phyloP scores from a whole-genome alignment of 2,888 invertebrate genomes.

The Spodoptera littoralis region DNA sequence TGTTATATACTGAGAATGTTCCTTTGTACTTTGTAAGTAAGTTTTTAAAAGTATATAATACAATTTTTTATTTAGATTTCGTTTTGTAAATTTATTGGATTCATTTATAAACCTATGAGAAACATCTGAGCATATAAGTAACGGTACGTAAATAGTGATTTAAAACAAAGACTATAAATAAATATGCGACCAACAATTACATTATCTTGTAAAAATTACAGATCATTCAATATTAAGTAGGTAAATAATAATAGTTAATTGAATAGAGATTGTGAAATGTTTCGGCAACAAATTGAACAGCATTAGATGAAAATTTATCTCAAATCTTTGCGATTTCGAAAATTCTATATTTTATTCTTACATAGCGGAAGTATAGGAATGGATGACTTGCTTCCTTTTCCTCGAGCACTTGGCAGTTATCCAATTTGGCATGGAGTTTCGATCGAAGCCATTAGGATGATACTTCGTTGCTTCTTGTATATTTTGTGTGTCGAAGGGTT shows the following conservation, averaged over 20 bases:
- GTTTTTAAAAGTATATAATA: too few species aligned
- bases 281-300: conserved; percentile 7
- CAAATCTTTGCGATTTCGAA: conserved; percentile 41
- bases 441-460: conserved; percentile 44
- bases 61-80: too few species aligned
- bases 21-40: conserved; percentile 10
- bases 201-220: too few species aligned
- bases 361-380: conserved; percentile 57
- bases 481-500: conserved; percentile 22
- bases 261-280: too few species aligned
- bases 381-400: conserved; percentile 55
- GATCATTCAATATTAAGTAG: too few species aligned
- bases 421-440: conserved; percentile 73
- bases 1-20: background rate
- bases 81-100: too few species aligned
- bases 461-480: conserved; percentile 32
- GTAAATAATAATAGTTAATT: too few species aligned
- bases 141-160: too few species aligned
- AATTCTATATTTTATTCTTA: conserved; percentile 45
- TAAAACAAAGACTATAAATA: too few species aligned
- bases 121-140: too few species aligned
- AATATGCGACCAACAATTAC: too few species aligned
- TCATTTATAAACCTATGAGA: too few species aligned
- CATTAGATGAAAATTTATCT: conserved; percentile 30
- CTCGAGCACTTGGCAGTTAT: conserved; percentile 69